Conservation (phyloP, 1,140 invertebrate species). For the Bilobella aurantiaca region DNA sequence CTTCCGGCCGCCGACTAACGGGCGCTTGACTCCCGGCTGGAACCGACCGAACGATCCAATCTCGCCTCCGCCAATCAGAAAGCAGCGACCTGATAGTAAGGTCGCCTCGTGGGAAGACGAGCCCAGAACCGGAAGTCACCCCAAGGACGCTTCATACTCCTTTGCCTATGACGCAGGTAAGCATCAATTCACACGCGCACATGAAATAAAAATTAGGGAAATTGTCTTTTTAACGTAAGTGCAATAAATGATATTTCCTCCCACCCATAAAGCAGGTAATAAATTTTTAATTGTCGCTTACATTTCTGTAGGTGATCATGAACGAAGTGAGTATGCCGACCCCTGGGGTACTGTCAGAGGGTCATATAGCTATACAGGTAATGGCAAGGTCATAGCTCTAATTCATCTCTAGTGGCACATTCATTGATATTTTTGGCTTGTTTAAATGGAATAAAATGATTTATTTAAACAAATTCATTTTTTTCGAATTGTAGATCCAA, state of each 20-base stretch:
- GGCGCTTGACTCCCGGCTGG: not conserved
- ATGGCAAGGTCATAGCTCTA: too few relatives aligned
- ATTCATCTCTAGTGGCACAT: too few relatives aligned
- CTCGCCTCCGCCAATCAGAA: not conserved
- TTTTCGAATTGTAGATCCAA: conserved; percentile 45
- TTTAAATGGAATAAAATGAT: too few relatives aligned
- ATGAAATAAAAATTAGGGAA: too few relatives aligned
- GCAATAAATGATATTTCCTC: too few relatives aligned
- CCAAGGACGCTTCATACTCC: conserved; percentile 34
- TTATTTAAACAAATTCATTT: too few relatives aligned
- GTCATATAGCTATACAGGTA: conserved; percentile 62
- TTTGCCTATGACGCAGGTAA: conserved; percentile 53
- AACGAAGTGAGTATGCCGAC: conserved; percentile 57
- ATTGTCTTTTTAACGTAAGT: too few relatives aligned
- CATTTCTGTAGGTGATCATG: conserved; percentile 47
- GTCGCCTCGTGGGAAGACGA: not conserved
- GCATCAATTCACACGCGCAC: not conserved
- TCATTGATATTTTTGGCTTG: too few relatives aligned
- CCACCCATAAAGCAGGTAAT: too few relatives aligned
- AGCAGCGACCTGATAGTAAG: not conserved
- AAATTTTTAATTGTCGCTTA: not conserved
- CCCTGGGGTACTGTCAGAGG: conserved; percentile 55
- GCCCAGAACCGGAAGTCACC: not conserved
- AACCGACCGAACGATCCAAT: not conserved
- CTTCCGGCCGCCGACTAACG: conserved; percentile 19